Evolutionary conservation across 2,888 invertebrate species (phyloP), one percentile per base, ranked within the genome.

Genomic region (Willowsia nigromaculata): DNA sequence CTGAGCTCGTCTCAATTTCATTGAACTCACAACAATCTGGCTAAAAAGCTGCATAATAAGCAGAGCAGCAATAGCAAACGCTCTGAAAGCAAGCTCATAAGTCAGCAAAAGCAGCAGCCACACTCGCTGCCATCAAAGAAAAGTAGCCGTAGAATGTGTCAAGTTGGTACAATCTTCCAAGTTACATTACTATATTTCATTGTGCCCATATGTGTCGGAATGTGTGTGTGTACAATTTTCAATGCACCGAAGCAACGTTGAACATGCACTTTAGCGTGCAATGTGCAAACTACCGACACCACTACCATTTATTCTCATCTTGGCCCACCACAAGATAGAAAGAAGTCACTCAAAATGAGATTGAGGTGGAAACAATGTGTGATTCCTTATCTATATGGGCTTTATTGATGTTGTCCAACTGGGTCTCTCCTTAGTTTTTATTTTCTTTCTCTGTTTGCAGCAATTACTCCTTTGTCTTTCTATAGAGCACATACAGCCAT

Each of bases 401-500:
- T 82, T 88, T 88, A 86, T 86, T 88, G 81, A 68, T 86, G 87
- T 88, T 82, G 82, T 82, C 82, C 87, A 82, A 88, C 81, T 86
- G 82, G 87, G 82, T 47, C 33, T 56, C 56, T 81, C 53, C 68
- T 80, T 40, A 62, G 11, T 62, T 62, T 62, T 27, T 6, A 22
- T 18, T 22, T 37, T 59, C 78, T 33, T 22, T 59, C 71, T 43
- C 22, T 37, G 27, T 71, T 43, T 71, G 59, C 65, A 43, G 62
- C 82, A 62, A 62, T 47, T 47, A 27, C 65, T 11, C 30, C 18
- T 47, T 40, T 81, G 25, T 40, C 43, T 6, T 22, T 43, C 30
- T 11, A 37, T 37, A 37, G n/a, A 33, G n/a, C 33, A 37, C 9
- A 33, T 0, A 68, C 25, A 68, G 9, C 37, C 37, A 18, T 68